A percentile compares a stretch with the other conserved stretches of the same genome.
phyloP scores from a whole-genome alignment of 1,140 invertebrate species.

The Drosophila sproati region DNA sequence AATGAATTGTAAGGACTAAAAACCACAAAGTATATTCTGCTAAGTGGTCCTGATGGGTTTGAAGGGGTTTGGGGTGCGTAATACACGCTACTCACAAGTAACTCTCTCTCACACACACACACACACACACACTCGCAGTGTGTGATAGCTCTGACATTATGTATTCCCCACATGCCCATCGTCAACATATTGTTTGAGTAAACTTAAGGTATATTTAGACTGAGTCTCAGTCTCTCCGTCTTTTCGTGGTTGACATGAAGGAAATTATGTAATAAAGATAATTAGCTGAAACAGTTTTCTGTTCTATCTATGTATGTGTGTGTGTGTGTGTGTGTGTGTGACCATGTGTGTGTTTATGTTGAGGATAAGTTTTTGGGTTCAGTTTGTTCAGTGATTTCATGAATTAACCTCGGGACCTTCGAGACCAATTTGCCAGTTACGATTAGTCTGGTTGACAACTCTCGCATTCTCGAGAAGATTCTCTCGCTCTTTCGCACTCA shows the following conservation, averaged over 20 bases:
- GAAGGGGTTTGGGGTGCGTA: background rate
- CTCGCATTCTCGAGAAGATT: background rate
- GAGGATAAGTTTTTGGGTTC: slow-evolving; percentile 2
- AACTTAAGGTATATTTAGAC: slow-evolving; percentile 4
- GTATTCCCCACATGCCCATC: background rate
- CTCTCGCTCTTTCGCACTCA: too few relatives aligned
- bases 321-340: background rate
- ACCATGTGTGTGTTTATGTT: slow-evolving; percentile 1
- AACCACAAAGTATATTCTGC: too few relatives aligned
- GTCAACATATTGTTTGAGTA: too few relatives aligned
- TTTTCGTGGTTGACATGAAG: slow-evolving; percentile 29
- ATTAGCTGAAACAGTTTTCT: slow-evolving; percentile 46
- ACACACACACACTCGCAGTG: background rate
- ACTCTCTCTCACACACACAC: too few relatives aligned
- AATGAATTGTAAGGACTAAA: background rate
- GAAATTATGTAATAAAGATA: slow-evolving; percentile 21
- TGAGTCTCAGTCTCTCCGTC: background rate
- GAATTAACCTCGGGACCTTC: slow-evolving; percentile 29
- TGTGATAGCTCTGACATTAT: background rate
- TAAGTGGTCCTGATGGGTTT: too few relatives aligned
- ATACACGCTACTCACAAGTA: too few relatives aligned
- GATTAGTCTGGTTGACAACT: slow-evolving; percentile 23
- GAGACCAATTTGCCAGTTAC: slow-evolving; percentile 34
- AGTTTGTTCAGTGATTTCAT: slow-evolving; percentile 44
- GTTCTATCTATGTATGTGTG: slow-evolving; percentile 7